These are phyloP conservation scores for Drosophila tani DNA, from an alignment of 1,140 invertebrate species.

Conservation along the genomic window DNA sequence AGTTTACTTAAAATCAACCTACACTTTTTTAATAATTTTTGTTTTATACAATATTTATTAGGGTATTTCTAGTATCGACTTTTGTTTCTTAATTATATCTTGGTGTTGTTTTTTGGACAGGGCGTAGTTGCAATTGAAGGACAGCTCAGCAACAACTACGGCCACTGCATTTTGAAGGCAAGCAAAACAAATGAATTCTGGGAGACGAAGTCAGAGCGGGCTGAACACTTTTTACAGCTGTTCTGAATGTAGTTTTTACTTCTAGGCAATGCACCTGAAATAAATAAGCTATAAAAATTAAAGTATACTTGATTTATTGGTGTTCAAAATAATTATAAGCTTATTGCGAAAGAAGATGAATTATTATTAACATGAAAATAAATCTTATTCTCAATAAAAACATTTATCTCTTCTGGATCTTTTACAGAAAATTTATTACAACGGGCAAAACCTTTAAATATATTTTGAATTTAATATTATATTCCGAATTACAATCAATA, in stretches of 20 bases:
- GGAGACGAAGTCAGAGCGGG: slow-evolving; percentile 26
- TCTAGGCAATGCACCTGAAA: slow-evolving; percentile 25
- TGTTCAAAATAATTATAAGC: neutral
- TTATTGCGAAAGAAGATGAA: neutral
- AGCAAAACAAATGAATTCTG: slow-evolving; percentile 58
- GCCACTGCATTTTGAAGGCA: slow-evolving; percentile 62
- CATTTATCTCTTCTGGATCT: too few relatives aligned
- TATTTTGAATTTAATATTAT: too few relatives aligned
- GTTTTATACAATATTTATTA: neutral
- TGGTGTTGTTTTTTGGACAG: slow-evolving; percentile 44
- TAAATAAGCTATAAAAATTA: neutral
- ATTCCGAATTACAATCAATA: too few relatives aligned
- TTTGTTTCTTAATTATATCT: slow-evolving; percentile 1
- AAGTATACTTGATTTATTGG: neutral
- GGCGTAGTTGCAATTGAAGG: slow-evolving; percentile 70
- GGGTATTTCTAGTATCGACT: slow-evolving; percentile 37
- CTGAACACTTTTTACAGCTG: slow-evolving; percentile 31
- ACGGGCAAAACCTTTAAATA: too few relatives aligned
- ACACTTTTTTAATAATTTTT: neutral
- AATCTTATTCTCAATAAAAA: too few relatives aligned
- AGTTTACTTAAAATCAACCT: neutral
- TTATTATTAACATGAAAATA: neutral
- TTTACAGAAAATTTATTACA: too few relatives aligned
- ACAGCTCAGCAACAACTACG: slow-evolving; percentile 34
- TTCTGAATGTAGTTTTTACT: slow-evolving; percentile 28